Conservation (phyloP, 2,888 invertebrate species). For the Erpobdella octoculata region DNA sequence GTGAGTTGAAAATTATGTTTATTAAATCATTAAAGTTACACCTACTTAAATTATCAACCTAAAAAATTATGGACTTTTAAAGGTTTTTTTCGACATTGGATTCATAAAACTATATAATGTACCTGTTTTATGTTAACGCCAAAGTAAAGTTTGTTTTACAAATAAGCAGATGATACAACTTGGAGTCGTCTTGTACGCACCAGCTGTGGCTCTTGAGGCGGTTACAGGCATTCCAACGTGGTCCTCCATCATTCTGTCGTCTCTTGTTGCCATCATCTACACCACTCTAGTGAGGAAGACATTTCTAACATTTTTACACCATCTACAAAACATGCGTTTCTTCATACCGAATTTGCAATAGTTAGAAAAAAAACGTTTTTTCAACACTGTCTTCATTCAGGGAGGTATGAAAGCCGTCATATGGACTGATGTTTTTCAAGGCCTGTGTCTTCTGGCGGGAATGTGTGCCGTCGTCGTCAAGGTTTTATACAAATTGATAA, state of each 20-base stretch:
- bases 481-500: too few species aligned
- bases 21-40: background rate
- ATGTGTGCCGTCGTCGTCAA: constrained; percentile 47
- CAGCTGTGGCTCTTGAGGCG: constrained; percentile 43
- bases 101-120: background rate
- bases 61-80: too few species aligned
- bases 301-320: too few species aligned
- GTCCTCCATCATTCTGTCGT: constrained; percentile 68
- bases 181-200: constrained; percentile 44
- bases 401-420: constrained; percentile 53
- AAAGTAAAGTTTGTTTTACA: background rate
- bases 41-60: background rate
- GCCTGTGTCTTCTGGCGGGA: constrained; percentile 47
- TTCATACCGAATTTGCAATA: too few species aligned
- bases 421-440: constrained; percentile 52
- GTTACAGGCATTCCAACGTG: constrained; percentile 74
- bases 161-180: constrained; percentile 27
- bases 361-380: too few species aligned
- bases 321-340: too few species aligned
- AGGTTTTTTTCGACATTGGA: too few species aligned
- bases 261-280: constrained; percentile 82
- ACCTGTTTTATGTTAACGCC: background rate
- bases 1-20: background rate
- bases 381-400: constrained; percentile 36
- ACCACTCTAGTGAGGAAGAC: constrained; percentile 67